Evolutionary conservation across 2,888 invertebrate genomes (phyloP).

Genomic region (Alloplasta piceator): DNA sequence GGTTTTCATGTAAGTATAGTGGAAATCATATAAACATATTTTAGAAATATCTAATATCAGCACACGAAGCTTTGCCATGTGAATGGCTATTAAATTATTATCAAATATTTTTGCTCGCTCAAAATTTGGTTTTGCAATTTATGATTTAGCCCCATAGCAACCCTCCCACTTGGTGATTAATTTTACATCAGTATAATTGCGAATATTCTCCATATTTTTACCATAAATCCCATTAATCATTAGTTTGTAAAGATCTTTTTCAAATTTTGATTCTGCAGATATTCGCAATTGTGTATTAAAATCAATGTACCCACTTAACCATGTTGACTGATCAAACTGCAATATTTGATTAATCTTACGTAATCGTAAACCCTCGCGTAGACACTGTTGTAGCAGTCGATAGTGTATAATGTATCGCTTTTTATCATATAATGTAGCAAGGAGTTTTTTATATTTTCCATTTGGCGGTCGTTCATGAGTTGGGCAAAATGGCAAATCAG

Average conservation of each 20-base stretch:
- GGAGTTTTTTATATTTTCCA: neutral
- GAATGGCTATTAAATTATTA: neutral
- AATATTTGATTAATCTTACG: conserved; percentile 75
- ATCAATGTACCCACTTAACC: conserved; percentile 79
- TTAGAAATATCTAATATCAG: neutral
- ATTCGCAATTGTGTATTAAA: conserved; percentile 78
- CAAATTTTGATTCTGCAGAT: conserved; percentile 74
- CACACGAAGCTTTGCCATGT: neutral
- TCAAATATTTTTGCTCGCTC: conserved; percentile 68
- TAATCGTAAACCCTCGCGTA: conserved; percentile 71
- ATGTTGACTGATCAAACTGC: conserved; percentile 78
- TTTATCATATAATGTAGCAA: conserved; percentile 4
- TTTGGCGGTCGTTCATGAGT: conserved; percentile 55
- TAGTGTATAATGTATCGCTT: conserved; percentile 7
- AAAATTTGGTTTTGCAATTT: conserved; percentile 76
- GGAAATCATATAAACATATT: neutral
- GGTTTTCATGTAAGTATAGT: conserved; percentile 35
- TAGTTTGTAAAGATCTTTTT: conserved; percentile 81
- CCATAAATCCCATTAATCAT: conserved; percentile 80
- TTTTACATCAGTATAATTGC: conserved; percentile 74
- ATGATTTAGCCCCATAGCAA: conserved; percentile 74
- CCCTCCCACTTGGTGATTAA: conserved; percentile 75
- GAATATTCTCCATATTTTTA: conserved; percentile 78
- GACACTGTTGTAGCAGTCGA: conserved; percentile 63
- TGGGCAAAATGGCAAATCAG: conserved; percentile 71